Evolutionary conservation across 1,140 invertebrate genomes (phyloP).

Genomic region (Elymnias hypermnestra): DNA sequence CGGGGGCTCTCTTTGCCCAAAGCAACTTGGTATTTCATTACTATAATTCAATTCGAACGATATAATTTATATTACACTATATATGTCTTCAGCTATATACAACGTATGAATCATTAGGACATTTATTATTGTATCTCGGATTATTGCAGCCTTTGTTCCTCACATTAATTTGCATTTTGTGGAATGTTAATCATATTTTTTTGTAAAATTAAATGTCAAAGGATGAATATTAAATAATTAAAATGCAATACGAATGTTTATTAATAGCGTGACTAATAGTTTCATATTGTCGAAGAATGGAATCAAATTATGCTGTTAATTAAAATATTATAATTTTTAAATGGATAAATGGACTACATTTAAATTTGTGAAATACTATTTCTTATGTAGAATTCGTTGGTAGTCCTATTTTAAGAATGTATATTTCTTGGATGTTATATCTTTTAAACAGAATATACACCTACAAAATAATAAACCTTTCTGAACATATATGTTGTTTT

Average conservation of each 20-base stretch:
- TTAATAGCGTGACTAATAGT: slow-evolving; percentile 1
- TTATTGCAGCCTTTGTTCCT: slow-evolving; percentile 13
- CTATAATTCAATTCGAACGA: slow-evolving; percentile 71
- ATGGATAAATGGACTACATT: not conserved
- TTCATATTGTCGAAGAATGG: not conserved
- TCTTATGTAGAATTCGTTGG: no score
- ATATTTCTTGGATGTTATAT: no score
- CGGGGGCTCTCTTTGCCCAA: slow-evolving; percentile 61
- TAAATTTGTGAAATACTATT: no score
- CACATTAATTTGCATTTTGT: slow-evolving; percentile 1
- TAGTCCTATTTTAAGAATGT: no score
- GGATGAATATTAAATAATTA: slow-evolving; percentile 1
- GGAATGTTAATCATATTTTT: not conserved
- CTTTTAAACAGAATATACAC: no score
- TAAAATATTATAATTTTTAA: not conserved
- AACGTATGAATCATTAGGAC: slow-evolving; percentile 27
- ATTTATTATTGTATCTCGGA: slow-evolving; percentile 13
- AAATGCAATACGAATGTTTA: not conserved
- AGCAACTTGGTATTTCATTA: slow-evolving; percentile 68
- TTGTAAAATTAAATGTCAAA: slow-evolving; percentile 3
- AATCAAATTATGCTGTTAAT: not conserved
- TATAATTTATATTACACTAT: slow-evolving; percentile 41
- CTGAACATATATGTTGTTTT: no score
- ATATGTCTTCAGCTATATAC: slow-evolving; percentile 26
- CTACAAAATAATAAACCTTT: no score